Percentiles rank a stretch among this genome's conserved stretches.
These are phyloP conservation scores for Acomys russatus DNA, from an alignment of 2,797 vertebrate species.

Conservation along the genomic window DNA sequence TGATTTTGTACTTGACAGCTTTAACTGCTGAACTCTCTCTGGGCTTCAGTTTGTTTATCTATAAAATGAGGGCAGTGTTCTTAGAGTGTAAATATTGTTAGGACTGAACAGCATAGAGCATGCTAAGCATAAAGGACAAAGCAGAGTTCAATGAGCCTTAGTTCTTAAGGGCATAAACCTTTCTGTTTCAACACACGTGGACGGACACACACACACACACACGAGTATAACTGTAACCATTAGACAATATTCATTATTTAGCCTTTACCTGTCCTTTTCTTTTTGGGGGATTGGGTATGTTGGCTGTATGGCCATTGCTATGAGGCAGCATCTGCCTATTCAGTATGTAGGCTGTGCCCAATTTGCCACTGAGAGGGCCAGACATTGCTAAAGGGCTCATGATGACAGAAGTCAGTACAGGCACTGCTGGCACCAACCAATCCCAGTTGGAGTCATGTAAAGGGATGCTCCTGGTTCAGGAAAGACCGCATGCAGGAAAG, in stretches of 20 bases:
- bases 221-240: background rate
- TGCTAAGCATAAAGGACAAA: background rate
- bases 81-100: conserved; percentile 33
- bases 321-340: background rate
- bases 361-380: background rate
- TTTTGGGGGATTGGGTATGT: background rate
- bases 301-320: background rate
- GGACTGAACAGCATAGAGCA: background rate
- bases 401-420: too few species aligned
- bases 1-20: background rate
- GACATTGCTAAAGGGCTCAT: too few species aligned
- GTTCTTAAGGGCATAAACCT: background rate
- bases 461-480: too few species aligned
- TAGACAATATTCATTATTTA: conserved; percentile 9
- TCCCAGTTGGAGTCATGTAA: too few species aligned
- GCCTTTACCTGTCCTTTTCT: background rate
- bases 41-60: conserved; percentile 47
- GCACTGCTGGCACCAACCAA: too few species aligned
- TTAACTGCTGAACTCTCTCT: conserved; percentile 26
- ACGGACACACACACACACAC: background rate
- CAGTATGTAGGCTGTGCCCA: background rate
- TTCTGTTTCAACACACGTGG: background rate
- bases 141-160: background rate
- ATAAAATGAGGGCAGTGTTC: conserved; percentile 4
- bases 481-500: too few species aligned